Percentiles rank a stretch among this genome's conserved stretches.
These are phyloP conservation scores for Chaetodon auriga DNA, from an alignment of 2,113 vertebrate species.

Conservation along the genomic window DNA sequence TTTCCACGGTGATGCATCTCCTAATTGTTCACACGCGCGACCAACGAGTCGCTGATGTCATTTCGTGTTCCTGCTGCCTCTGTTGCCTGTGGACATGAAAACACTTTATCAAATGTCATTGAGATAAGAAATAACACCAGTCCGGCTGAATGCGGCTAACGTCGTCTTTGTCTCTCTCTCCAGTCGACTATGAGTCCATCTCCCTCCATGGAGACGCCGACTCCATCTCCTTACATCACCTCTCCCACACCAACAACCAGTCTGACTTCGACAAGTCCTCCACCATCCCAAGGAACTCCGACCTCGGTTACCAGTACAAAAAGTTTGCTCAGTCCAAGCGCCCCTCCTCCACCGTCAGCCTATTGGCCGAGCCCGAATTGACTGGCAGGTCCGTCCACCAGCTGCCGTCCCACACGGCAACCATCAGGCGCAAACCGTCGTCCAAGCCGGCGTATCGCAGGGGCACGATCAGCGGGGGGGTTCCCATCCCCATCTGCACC, in stretches of 20 bases:
- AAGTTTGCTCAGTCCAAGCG: slow-evolving; percentile 86
- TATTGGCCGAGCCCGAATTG: slow-evolving; percentile 81
- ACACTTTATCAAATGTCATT: slow-evolving; percentile 4
- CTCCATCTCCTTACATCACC: slow-evolving; percentile 82
- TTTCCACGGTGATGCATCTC: slow-evolving; percentile 34
- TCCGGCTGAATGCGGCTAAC: background rate
- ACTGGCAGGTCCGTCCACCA: slow-evolving; percentile 52
- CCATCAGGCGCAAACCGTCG: slow-evolving; percentile 88
- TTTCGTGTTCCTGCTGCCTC: slow-evolving; percentile 2
- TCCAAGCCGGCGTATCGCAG: slow-evolving; percentile 84
- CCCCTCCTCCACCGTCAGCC: slow-evolving; percentile 86
- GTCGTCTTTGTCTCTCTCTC: background rate
- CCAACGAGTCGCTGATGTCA: slow-evolving; percentile 32
- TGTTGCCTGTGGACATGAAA: background rate
- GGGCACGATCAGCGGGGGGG: slow-evolving; percentile 86
- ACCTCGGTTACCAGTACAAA: slow-evolving; percentile 85
- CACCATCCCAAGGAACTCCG: slow-evolving; percentile 88
- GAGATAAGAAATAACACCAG: background rate
- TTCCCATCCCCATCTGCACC: slow-evolving; percentile 87
- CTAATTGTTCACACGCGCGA: slow-evolving; percentile 1
- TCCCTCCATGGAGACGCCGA: slow-evolving; percentile 81
- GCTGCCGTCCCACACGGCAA: slow-evolving; percentile 83
- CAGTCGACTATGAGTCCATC: slow-evolving; percentile 87
- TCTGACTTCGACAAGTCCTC: slow-evolving; percentile 88
- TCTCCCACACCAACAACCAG: slow-evolving; percentile 75